phyloP scores from a whole-genome alignment of 2,888 invertebrate species.

The Tenthredo amoena region DNA sequence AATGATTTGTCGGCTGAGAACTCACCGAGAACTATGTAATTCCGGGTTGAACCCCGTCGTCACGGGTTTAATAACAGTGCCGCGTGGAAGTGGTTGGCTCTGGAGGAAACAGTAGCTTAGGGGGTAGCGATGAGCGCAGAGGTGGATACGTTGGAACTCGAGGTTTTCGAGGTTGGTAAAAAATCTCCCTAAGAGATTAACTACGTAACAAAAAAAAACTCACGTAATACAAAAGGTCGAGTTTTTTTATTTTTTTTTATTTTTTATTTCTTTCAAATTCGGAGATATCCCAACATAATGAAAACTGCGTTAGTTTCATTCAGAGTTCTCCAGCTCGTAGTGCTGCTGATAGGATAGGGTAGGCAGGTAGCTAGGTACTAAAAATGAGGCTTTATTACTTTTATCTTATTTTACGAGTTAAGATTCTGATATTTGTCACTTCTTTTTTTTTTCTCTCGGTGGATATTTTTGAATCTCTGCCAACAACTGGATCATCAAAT shows the following conservation, averaged over 20 bases:
- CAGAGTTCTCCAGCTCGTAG: not conserved
- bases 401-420: not conserved
- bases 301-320: not conserved
- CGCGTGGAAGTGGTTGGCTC: slow-evolving; percentile 72
- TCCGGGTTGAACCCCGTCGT: slow-evolving; percentile 64
- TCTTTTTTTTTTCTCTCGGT: not conserved
- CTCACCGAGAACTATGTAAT: slow-evolving; percentile 66
- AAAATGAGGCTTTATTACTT: not conserved
- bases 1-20: slow-evolving; percentile 37
- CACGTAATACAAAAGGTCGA: not conserved
- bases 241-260: not conserved
- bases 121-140: slow-evolving; percentile 73
- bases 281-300: not conserved
- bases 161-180: slow-evolving; percentile 76
- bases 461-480: not conserved
- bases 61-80: slow-evolving; percentile 65
- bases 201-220: not conserved
- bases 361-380: not conserved
- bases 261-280: not conserved
- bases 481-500: not conserved
- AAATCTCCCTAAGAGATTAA: not conserved
- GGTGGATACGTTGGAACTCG: slow-evolving; percentile 76
- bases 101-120: slow-evolving; percentile 70
- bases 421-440: not conserved
- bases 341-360: not conserved